Base-by-base conservation (phyloP, 2,113 vertebrate species). In the Hepsetus odoe region DNA sequence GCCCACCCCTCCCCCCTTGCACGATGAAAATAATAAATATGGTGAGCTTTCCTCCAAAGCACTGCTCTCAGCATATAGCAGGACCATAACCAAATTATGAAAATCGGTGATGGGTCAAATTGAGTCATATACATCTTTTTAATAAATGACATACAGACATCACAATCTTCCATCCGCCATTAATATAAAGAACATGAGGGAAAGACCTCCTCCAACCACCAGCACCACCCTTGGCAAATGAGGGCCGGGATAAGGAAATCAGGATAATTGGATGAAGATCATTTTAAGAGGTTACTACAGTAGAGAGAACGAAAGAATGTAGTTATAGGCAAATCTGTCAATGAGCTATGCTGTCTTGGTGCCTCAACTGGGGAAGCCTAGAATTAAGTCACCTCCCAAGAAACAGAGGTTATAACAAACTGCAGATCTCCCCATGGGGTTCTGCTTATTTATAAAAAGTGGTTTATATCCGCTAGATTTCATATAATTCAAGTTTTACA, bases 21-120 rank as follows among this genome's bases (percentile, higher is more conserved):
- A 40, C 26, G 72, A 81, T 80, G 79, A 84, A 79, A 84, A 83
- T 82, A 78, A 87, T 87, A 85, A 87, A 87, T 87, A 87, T 76
- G 55, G 79, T 28, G 61, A 62, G 74, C 79, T 74, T 70, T 64
- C 61, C 74, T 79, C 77, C 55, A 65, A 80, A 80, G 75, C 66
- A 58, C 76, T 72, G 77, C 72, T 73, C 62, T 82, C 80, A 77
- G 83, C 82, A 83, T 78, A 89, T 86, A 61, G 82, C 72, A 75
- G 85, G 80, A 79, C 76, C 79, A 83, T 90, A 89, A 85, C 89
- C 82, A 85, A 88, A 86, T 89, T 85, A 83, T 84, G 85, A 87
- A 86, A 89, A 88, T 83, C 86, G 68, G 86, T 83, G 90, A 88
- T 86, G 85, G 82, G 82, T 68, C 86, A 89, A 87, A 91, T 89